Base-by-base conservation (phyloP, 2,113 vertebrate species). In the Origma solitaria region DNA sequence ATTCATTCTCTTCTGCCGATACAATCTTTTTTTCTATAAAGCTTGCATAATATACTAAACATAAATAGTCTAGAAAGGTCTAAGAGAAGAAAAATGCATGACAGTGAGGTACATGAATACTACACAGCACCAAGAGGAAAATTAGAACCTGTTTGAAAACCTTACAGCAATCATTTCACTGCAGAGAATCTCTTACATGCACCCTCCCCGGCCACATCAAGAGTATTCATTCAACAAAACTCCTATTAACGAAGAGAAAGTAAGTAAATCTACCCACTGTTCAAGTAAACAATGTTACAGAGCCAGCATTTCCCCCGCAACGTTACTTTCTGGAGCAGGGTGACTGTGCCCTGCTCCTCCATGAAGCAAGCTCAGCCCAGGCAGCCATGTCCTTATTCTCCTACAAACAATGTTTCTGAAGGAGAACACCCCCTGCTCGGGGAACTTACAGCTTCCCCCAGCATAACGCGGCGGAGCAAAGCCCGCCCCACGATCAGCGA, bases 371-470 rank as follows among this genome's bases (percentile, higher is more conserved):
- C 95, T 82, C 88, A 84, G 77, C 82, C 78, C 45, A 92, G 94
- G 97, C 94, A 96, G 96, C 96, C 96, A 96, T 97, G 92, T 96
- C 95, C 97, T 95, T 62, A 78, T 65, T 95, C 82, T 81, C 84
- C 71, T 62, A 82, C 80, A 77, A 95, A 93, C 75, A 86, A 72
- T 66, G 68, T 92, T 94, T 93, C 65, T 64, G 75, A 91, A 93
- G 68, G 90, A 92, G 89, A 93, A 79, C 79, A 79, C 71, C 37
- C 81, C 62, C 83, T 9, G 30, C 30, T 88, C 64, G 19, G 28
- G 21, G 18, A 91, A 94, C 85, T 94, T 69, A 10, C 2, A 42
- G 82, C n/a, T 69, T 47, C 45, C 28, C 23, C 61, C 69, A 6
- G 57, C 56, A 21, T 0, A 88, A 37, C 9, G 79, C 35, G 10